Evolutionary conservation across 2,888 invertebrate species (phyloP).

Genomic region (Plemyria rubiginata): DNA sequence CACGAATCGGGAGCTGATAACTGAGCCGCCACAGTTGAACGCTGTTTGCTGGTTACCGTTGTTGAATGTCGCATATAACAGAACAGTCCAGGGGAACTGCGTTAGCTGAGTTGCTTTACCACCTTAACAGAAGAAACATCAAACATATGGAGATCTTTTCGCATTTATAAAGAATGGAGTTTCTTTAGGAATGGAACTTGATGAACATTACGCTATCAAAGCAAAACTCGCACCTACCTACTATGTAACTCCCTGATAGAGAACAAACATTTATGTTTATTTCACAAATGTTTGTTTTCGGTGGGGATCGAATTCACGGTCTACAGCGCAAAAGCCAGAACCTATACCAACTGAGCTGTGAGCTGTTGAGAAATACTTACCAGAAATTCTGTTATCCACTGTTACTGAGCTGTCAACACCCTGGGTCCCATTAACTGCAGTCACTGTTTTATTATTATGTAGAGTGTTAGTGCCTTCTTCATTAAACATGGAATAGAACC

Average conservation of each 20-base stretch:
- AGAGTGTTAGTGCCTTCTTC: conserved; percentile 16
- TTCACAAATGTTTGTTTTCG: too few species aligned
- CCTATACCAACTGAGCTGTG: too few species aligned
- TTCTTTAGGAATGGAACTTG: too few species aligned
- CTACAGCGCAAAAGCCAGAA: too few species aligned
- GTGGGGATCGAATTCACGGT: too few species aligned
- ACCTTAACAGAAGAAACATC: conserved; percentile 49
- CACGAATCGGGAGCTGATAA: conserved; percentile 69
- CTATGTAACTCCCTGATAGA: too few species aligned
- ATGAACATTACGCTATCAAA: too few species aligned
- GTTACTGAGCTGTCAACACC: conserved; percentile 4
- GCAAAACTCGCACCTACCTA: too few species aligned
- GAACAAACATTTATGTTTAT: too few species aligned
- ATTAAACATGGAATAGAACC: conserved; percentile 18
- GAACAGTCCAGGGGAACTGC: conserved; percentile 75
- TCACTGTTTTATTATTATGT: conserved; percentile 15
- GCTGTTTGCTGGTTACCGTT: conserved; percentile 50
- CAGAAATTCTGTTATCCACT: conserved; percentile 37
- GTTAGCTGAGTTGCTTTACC: conserved; percentile 69
- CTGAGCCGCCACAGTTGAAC: conserved; percentile 72
- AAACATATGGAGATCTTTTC: too few species aligned
- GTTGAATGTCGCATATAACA: conserved; percentile 62
- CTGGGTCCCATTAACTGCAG: conserved; percentile 2
- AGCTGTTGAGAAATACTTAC: conserved; percentile 20
- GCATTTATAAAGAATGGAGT: too few species aligned